phyloP scores from a whole-genome alignment of 2,888 invertebrate species.

The Hydrotaea cyrtoneurina region DNA sequence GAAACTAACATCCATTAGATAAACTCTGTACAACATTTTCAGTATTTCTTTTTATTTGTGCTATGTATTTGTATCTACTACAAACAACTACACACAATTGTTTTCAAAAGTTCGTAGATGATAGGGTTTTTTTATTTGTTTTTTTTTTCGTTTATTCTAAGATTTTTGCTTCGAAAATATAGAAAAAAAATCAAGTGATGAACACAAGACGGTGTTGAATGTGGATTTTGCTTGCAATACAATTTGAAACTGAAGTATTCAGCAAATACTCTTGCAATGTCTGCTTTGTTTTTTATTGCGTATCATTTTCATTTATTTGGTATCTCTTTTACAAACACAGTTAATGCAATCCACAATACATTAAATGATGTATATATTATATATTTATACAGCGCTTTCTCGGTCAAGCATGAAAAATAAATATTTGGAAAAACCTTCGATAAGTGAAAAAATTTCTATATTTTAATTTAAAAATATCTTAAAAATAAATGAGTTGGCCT shows the following conservation, averaged over 20 bases:
- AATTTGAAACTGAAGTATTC: not conserved
- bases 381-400: not conserved
- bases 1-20: conserved; percentile 34
- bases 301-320: not conserved
- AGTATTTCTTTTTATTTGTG: not conserved
- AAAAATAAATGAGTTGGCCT: too few species aligned
- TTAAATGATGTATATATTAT: not conserved
- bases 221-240: not conserved
- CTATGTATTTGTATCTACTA: conserved; percentile 10
- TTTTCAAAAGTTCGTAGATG: too few species aligned
- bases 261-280: not conserved
- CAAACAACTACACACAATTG: too few species aligned
- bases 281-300: not conserved
- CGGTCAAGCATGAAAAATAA: too few species aligned
- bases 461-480: too few species aligned
- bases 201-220: not conserved
- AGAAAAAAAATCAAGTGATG: not conserved
- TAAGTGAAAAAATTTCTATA: too few species aligned
- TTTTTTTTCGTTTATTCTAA: not conserved
- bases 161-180: not conserved
- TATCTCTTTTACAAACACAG: not conserved
- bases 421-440: too few species aligned
- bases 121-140: too few species aligned
- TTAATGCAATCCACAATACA: too few species aligned
- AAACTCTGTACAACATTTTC: not conserved